Base-by-base conservation (phyloP, 2,797 vertebrate species). In the Microtus californicus region DNA sequence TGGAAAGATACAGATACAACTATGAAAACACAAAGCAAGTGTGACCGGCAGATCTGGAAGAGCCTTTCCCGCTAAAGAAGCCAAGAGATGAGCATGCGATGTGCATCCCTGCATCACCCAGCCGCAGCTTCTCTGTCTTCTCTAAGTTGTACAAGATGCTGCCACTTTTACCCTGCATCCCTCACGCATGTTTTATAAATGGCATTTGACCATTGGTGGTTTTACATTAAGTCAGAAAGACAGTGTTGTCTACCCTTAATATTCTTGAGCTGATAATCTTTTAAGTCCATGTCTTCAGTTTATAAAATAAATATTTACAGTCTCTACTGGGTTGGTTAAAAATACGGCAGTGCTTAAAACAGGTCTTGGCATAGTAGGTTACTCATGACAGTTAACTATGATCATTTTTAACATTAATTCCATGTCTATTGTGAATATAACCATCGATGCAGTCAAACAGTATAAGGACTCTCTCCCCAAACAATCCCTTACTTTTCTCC, bases 201-300 rank as follows among this genome's bases (percentile, higher is more conserved):
- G 15, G 3, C 0, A 13, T 19, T 73, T 56, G 34, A 15, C 8
- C 63, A 3, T 51, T 67, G 19, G 45, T 69, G 76, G 71, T 61
- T 76, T 54, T 54, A 19, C 40, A 51, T 45, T 34, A 69, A 6
- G 8, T 54, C 10, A 56, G 31, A n/a, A 54, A 54, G 45, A 45
- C 31, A 76, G 37, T 11, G 19, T 12, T 48, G 3, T 54, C 27
- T 61, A 11, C 14, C 81, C 10, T 77, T 81, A 77, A 27, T 79
- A 21, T 89, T 43, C 27, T 71, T 82, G 34, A 40, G 21, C 8
- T 92, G 76, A 56, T 86, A 82, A 87, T 23, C 9, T 90, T 94
- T 87, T 13, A 90, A 87, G 40, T 6, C 4, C 51, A 12, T 87
- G 80, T 56, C 48, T 25, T 65, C 77, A n/a, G 27, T 43, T 87